Base-by-base conservation (phyloP, 2,888 invertebrate genomes). In the Suillia variegata region DNA sequence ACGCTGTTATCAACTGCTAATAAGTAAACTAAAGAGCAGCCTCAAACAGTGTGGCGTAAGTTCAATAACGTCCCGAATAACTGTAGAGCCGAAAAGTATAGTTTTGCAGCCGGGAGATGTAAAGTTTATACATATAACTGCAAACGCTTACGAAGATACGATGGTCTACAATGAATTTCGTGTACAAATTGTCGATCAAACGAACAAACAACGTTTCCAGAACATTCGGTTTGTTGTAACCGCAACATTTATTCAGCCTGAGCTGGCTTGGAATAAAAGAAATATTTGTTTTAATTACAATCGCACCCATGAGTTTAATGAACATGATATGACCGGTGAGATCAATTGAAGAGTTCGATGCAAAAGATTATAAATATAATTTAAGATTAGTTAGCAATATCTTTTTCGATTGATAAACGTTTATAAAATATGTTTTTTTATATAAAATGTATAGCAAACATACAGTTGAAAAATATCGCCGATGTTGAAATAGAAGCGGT, bases 1-100 rank as follows among this genome's bases (percentile, higher is more conserved):
- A 22, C 71, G 72, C 1, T 13, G 53, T 0, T 81, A 81, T 61
- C 75, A 73, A n/a, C 13, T 80, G 2, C 57, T 56, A 1, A 66
- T 80, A 17, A 59, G 58, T 1, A 74, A 73, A 1, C 54, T 69
- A 0, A 77, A 67, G 13, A 10, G 45, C 1, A 62, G 54, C 12
- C 15, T 12, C 4, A 10, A 15, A 10, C 8, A 1, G 70, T 56
- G 20, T 47, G 4, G 62, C 22, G n/a, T 67, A 62, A 12, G 63
- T 52, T 1, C 38, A 26, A 18, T 67, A 15, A 69, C 66, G 4
- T 64, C 67, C 1, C 75, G 71, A 2, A 59, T 77, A 2, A 70
- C 68, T 45, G 67, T 78, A 1, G 51, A 57, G 5, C 78, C 78
- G 0, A 74, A 73, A 21, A 42, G 59, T 1, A 6, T 78, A 1